Evolutionary conservation across 2,797 vertebrate genomes (phyloP).

Genomic region (Phrynocephalus vlangalii): DNA sequence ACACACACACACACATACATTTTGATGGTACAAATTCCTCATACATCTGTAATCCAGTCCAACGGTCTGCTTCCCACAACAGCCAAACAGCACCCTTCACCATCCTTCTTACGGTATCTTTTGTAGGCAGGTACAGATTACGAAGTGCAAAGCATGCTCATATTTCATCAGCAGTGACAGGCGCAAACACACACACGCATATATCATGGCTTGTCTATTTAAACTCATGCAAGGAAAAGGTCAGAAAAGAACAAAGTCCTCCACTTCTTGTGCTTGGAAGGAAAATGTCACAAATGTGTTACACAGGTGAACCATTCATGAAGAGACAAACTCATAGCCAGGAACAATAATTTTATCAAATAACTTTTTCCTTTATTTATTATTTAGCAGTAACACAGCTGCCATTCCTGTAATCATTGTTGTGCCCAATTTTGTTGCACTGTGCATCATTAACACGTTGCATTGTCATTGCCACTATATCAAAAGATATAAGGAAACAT

Average conservation of each 20-base stretch:
- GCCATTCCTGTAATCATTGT: too few relatives aligned
- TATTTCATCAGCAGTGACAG: background rate
- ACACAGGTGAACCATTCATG: background rate
- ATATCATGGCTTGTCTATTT: background rate
- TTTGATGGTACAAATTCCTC: background rate
- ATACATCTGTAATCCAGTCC: background rate
- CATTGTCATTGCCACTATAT: too few relatives aligned
- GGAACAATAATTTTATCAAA: background rate
- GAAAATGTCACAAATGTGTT: slow-evolving; percentile 1
- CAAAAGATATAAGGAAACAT: too few relatives aligned
- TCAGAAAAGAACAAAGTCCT: background rate
- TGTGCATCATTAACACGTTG: too few relatives aligned
- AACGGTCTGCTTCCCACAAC: background rate
- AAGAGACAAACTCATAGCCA: background rate
- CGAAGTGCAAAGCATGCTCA: background rate
- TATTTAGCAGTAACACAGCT: too few relatives aligned
- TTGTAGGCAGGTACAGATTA: background rate
- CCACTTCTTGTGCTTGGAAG: background rate
- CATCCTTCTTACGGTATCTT: background rate
- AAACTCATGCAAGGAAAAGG: background rate
- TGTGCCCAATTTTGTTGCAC: too few relatives aligned
- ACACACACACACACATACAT: background rate
- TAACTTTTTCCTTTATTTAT: too few relatives aligned
- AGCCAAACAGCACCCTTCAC: background rate
- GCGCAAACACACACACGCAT: background rate